A percentile compares a stretch with the other conserved stretches of the same genome.
Evolutionary conservation across 1,140 invertebrate genomes (phyloP).

Genomic region (Aporrectodea caliginosa): DNA sequence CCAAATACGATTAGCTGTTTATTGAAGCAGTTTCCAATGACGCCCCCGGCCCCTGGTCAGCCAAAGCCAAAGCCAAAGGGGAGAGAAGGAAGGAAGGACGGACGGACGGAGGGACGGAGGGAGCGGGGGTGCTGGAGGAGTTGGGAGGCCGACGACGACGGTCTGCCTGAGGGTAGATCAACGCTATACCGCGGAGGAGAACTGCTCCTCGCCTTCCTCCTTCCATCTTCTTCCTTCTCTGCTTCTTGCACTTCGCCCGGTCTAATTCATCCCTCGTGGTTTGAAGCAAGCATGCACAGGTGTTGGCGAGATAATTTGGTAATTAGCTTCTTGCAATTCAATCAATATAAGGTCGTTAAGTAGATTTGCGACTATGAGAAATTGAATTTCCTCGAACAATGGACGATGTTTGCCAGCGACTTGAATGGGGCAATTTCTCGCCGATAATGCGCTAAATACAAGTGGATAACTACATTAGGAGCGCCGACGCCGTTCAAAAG

Average conservation of each 20-base stretch:
- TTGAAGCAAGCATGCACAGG: not conserved
- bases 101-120: not conserved
- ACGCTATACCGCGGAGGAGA: no score
- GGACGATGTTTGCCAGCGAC: no score
- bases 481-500: no score
- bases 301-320: not conserved
- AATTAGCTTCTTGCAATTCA: not conserved
- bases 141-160: no score
- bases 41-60: not conserved
- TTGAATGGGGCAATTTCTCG: no score
- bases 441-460: no score
- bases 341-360: not conserved
- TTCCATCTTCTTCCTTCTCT: no score
- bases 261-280: not conserved
- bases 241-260: no score
- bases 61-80: not conserved
- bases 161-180: no score
- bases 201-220: no score
- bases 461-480: no score
- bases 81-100: not conserved
- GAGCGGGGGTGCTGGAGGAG: not conserved
- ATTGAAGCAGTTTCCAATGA: not conserved
- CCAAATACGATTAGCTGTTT: not conserved
- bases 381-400: slow-evolving; percentile 3
- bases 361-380: not conserved